Base-by-base conservation (phyloP, 2,888 invertebrate species). In the Galerucella pusilla region DNA sequence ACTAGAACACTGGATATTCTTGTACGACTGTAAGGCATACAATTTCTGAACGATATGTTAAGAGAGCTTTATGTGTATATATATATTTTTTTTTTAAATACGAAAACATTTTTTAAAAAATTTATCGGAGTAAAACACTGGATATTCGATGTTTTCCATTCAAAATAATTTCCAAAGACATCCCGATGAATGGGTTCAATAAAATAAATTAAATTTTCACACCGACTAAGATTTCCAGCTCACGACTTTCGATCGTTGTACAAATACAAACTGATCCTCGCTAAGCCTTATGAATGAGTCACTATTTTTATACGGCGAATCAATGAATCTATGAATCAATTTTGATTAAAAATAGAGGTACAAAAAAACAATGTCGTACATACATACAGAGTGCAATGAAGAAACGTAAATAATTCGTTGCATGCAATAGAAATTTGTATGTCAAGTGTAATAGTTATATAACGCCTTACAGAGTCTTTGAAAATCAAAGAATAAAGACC, bases 221-320 rank as follows among this genome's bases (percentile, higher is more conserved):
- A 10, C n/a, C 52, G n/a, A n/a, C n/a, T 57, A 57, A 57, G 20
- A 57, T 57, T 57, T 57, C 57, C 16, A 16, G 35, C 57, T 16
- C 54, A 54, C 57, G 57, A 57, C 20, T 57, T 57, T 16, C 57
- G 57, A 57, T 57, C 16, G 57, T 20, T 42, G 35, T 52, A 52
- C 52, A 52, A 52, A 52, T 20, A 20, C 20, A 20, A 20, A 1
- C 14, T 57, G 20, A 57, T 57, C 57, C 57, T 57, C 10, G 57
- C 57, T 20, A 57, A 57, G 16, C 57, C 57, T 16, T 57, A 57
- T 57, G 57, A 57, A 54, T 54, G 54, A 54, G 54, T 54, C 54
- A 54, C 54, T 54, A 16, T 57, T 20, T 57, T 57, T 10, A 57
- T 57, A 20, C n/a, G 9, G 9, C 20, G 46, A 57, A 16, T 35